Evolutionary conservation across 2,888 invertebrate genomes (phyloP).

Genomic region (Leucophenga maculata): DNA sequence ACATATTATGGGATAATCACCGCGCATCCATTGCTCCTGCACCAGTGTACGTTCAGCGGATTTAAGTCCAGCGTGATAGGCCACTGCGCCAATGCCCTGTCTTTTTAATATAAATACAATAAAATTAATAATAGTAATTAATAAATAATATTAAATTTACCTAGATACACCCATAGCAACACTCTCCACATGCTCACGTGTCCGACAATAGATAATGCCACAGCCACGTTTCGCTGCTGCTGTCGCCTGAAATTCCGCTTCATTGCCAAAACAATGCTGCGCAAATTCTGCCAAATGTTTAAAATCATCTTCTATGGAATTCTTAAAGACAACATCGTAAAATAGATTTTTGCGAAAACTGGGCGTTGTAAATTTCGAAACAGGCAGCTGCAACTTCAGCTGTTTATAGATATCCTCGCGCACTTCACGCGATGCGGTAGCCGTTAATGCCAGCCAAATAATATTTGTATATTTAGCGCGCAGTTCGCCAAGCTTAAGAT

Average conservation of each 20-base stretch:
- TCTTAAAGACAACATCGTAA: conserved; percentile 94
- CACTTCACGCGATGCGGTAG: conserved; percentile 89
- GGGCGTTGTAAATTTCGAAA: conserved; percentile 85
- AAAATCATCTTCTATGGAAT: conserved; percentile 85
- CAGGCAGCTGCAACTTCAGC: conserved; percentile 79
- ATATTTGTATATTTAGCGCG: conserved; percentile 78
- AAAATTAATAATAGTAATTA: too few relatives aligned
- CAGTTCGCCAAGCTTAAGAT: conserved; percentile 87
- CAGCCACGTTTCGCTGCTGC: conserved; percentile 74
- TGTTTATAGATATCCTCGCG: conserved; percentile 86
- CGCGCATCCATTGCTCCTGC: conserved; percentile 94
- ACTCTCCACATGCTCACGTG: conserved; percentile 90
- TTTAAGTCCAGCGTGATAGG: conserved; percentile 93
- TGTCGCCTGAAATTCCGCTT: conserved; percentile 48
- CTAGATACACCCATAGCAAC: conserved; percentile 81
- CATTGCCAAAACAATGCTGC: conserved; percentile 76
- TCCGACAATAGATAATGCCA: conserved; percentile 96
- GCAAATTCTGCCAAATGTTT: conserved; percentile 86
- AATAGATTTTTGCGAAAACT: conserved; percentile 94
- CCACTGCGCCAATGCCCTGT: conserved; percentile 82
- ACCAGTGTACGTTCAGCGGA: conserved; percentile 81
- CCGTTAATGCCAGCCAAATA: conserved; percentile 94
- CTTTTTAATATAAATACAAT: conserved; percentile 60
- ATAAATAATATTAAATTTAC: conserved; percentile 42
- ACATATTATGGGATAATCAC: conserved; percentile 90